Base-by-base conservation (phyloP, 2,797 vertebrate genomes). In the Gymnoscopelus braueri region DNA sequence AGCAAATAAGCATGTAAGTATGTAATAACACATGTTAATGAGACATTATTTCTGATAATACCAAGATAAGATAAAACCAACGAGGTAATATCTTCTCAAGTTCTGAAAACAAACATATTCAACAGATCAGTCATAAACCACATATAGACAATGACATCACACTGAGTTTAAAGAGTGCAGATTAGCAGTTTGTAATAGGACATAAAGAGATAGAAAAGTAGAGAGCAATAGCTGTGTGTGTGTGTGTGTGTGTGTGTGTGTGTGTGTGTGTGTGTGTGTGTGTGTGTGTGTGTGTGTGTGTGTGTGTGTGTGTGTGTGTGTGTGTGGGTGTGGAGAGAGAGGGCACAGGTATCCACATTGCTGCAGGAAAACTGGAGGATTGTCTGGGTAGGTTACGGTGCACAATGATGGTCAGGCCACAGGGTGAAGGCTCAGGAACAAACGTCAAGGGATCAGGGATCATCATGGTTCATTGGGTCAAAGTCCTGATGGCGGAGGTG, bases 351-450 rank as follows among this genome's bases (percentile, higher is more conserved):
- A 44, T 44, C 39, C 11, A 72, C 54, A 15, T 23, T 13, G 49
- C 57, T 55, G 39, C 10, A 60, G 15, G 44, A 49, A 47, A 10
- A n/a, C 15, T 11, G 19, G 55, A 24, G 65, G 39, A 64, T 39
- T 61, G 23, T 15, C 50, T 4, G 54, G 69, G 32, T 8, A 12
- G 7, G 63, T 79, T 67, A 78, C 12, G 15, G 59, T 49, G 65
- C 74, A 86, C 78, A 73, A 47, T 59, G 67, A 59, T 70, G 56
- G 71, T 76, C 65, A 57, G 56, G 62, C 11, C 53, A 63, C 69
- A 63, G 26, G 60, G 57, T 4, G 58, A 52, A 26, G 67, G 63
- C 47, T 68, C 32, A 63, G 75, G 50, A 58, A 8, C 49, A 13
- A 32, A 65, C 63, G 59, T 4, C 56, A 15, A 72, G 60, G 48